Evolutionary conservation across 2,797 vertebrate genomes (phyloP).

Genomic region (Lepus townsendii): DNA sequence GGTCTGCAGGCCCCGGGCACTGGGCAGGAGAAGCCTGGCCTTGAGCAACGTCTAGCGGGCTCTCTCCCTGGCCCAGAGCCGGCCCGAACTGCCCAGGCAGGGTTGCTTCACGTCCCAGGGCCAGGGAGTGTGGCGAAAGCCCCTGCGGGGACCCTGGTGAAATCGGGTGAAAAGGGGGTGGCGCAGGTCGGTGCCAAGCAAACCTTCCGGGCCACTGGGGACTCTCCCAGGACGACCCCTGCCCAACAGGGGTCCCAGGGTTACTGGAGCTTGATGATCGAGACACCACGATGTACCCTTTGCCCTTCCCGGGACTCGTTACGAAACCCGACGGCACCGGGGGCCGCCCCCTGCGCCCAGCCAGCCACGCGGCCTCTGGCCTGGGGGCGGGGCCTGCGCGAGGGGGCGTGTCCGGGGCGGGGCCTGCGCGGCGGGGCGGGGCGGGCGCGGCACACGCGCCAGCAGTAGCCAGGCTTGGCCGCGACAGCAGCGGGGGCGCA

Average conservation of each 20-base stretch:
- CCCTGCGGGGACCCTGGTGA: neutral
- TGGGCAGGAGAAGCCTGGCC: neutral
- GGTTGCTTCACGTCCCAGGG: neutral
- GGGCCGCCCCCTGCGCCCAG: accelerated
- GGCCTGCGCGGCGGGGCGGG: neutral
- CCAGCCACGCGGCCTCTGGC: neutral
- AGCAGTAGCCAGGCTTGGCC: neutral
- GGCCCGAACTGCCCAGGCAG: too few relatives aligned
- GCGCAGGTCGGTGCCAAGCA: neutral
- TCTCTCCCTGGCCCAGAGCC: too few relatives aligned
- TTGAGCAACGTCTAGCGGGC: neutral
- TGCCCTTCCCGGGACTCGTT: neutral
- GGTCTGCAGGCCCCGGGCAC: neutral
- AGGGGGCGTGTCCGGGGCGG: neutral
- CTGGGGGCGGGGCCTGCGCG: neutral
- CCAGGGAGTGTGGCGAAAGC: slow-evolving; percentile 41
- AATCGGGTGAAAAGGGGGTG: slow-evolving; percentile 43
- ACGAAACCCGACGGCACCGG: neutral
- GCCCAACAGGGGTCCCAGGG: neutral
- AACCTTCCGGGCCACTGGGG: neutral
- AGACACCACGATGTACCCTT: neutral
- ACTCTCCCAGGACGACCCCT: neutral
- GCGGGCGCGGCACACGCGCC: slow-evolving; percentile 33
- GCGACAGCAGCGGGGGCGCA: slow-evolving; percentile 57
- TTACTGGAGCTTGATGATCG: neutral